Evolutionary conservation across 2,797 vertebrate species (phyloP).

Genomic region (Alcedo atthis): DNA sequence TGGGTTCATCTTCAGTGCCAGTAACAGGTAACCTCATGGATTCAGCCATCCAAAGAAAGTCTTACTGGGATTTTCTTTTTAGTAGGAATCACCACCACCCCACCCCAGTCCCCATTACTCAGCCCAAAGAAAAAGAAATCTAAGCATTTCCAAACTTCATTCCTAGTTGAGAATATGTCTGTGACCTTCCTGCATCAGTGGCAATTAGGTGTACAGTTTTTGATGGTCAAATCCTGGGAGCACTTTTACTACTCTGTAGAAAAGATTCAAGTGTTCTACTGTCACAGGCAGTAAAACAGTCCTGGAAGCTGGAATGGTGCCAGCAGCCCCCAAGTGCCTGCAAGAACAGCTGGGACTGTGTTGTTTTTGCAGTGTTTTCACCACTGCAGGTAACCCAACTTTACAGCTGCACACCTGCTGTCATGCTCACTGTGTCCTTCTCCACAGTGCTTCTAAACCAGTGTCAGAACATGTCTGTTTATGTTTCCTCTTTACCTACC

Average conservation of each 20-base stretch:
- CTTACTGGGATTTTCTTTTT: background rate
- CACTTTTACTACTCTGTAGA: background rate
- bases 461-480: background rate
- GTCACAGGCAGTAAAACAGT: background rate
- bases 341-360: background rate
- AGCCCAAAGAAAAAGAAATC: background rate
- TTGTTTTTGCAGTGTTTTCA: background rate
- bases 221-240: slow-evolving; percentile 14
- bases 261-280: background rate
- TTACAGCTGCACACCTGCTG: background rate
- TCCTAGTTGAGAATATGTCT: background rate
- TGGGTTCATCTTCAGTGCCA: background rate
- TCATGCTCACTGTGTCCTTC: background rate
- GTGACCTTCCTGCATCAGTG: background rate
- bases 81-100: background rate
- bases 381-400: background rate
- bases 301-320: background rate
- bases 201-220: background rate
- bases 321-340: background rate
- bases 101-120: background rate
- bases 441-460: background rate
- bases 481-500: background rate
- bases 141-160: background rate
- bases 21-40: background rate
- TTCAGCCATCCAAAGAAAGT: background rate